These are phyloP conservation scores for Erinaceus europaeus DNA, from an alignment of 2,113 vertebrate genomes.

Conservation along the genomic window DNA sequence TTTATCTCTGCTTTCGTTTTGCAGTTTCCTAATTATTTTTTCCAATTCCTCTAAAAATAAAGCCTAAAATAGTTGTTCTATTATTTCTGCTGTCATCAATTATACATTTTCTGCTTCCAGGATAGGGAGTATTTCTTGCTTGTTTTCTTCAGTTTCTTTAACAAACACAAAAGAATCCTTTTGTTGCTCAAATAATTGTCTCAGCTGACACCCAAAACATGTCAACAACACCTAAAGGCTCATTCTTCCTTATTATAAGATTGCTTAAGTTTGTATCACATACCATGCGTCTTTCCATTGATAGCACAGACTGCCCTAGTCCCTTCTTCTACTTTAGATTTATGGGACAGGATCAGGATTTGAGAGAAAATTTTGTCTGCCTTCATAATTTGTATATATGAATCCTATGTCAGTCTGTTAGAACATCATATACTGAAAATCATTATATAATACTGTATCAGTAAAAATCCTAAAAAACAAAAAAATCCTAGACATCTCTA, in stretches of 20 bases:
- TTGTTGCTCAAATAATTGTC: slow-evolving; percentile 44
- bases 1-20: slow-evolving; percentile 3
- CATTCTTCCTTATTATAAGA: slow-evolving; percentile 9
- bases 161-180: slow-evolving; percentile 58
- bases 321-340: not conserved
- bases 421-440: not conserved
- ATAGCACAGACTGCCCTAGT: not conserved
- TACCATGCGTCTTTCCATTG: not conserved
- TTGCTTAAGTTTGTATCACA: not conserved
- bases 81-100: slow-evolving; percentile 51
- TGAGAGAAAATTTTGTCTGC: not conserved
- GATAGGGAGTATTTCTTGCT: not conserved
- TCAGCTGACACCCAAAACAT: not conserved
- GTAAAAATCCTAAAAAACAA: not conserved
- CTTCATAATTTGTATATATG: not conserved
- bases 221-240: slow-evolving; percentile 27
- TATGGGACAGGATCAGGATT: not conserved
- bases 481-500: not conserved
- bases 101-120: not conserved
- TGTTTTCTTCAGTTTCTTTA: slow-evolving; percentile 33
- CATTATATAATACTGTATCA: not conserved
- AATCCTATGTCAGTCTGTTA: not conserved
- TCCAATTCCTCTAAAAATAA: slow-evolving; percentile 1
- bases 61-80: slow-evolving; percentile 10
- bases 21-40: slow-evolving; percentile 35